Evolutionary conservation across 2,113 vertebrate species (phyloP).

Genomic region (Ammospiza caudacuta): DNA sequence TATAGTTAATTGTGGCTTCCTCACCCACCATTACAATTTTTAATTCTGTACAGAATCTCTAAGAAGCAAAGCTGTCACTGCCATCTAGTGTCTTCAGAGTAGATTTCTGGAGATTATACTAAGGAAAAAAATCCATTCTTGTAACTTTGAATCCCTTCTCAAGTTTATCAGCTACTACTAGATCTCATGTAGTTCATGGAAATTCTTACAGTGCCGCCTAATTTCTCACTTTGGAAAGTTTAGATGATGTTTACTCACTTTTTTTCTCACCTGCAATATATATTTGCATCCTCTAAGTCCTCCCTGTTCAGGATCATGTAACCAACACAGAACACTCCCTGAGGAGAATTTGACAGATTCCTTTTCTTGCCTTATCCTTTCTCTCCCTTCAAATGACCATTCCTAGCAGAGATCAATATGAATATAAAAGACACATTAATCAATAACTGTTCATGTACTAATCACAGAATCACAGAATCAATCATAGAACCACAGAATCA

Average conservation of each 20-base stretch:
- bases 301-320: neutral
- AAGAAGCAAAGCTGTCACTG: neutral
- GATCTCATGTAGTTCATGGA: neutral
- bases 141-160: neutral
- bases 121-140: neutral
- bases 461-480: neutral
- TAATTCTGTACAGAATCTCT: neutral
- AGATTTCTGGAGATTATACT: neutral
- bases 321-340: neutral
- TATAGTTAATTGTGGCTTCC: neutral
- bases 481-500: neutral
- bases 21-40: fast-evolving
- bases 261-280: neutral
- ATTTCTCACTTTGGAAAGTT: neutral
- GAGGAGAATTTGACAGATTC: neutral
- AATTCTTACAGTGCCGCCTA: neutral
- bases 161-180: neutral
- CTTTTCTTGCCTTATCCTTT: neutral
- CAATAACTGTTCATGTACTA: neutral
- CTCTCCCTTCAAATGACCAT: neutral
- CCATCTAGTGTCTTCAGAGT: slow-evolving; percentile 40
- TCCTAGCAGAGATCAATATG: neutral
- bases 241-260: neutral
- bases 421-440: neutral
- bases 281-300: neutral